Evolutionary conservation across 2,888 invertebrate genomes (phyloP).

Genomic region (Drosophila setosimentum): DNA sequence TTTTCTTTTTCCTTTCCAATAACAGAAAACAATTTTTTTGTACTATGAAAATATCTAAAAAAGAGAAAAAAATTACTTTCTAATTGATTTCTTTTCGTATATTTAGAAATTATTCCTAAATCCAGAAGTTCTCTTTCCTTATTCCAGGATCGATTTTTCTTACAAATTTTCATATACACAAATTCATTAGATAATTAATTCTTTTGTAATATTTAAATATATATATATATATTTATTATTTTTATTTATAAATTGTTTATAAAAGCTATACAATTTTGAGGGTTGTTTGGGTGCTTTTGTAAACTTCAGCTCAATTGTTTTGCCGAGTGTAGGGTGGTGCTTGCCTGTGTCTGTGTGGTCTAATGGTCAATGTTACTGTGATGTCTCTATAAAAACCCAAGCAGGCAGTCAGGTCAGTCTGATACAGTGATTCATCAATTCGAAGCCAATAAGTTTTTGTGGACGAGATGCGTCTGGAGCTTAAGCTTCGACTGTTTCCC

Average conservation of each 20-base stretch:
- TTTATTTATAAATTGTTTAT: too few relatives aligned
- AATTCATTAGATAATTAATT: neutral
- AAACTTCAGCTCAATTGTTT: neutral
- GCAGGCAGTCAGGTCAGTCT: conserved; percentile 42
- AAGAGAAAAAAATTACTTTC: too few relatives aligned
- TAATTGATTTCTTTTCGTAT: too few relatives aligned
- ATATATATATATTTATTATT: too few relatives aligned
- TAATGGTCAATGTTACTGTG: conserved; percentile 15
- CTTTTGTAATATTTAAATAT: neutral
- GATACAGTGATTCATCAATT: conserved; percentile 68
- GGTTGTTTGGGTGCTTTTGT: neutral
- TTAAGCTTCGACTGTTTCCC: conserved; percentile 22
- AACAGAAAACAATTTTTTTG: too few relatives aligned
- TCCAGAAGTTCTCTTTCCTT: too few relatives aligned
- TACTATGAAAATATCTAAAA: too few relatives aligned
- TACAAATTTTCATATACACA: neutral
- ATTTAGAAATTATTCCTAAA: too few relatives aligned
- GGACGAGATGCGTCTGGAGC: conserved; percentile 41
- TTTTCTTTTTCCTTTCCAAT: too few relatives aligned
- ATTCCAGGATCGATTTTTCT: too few relatives aligned
- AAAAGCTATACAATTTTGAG: neutral
- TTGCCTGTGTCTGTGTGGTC: conserved; percentile 30
- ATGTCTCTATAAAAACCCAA: conserved; percentile 50
- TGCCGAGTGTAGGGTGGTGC: neutral
- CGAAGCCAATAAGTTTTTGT: conserved; percentile 41